Evolutionary conservation across 2,888 invertebrate genomes (phyloP).

Genomic region (Notocelia uddmanniana): DNA sequence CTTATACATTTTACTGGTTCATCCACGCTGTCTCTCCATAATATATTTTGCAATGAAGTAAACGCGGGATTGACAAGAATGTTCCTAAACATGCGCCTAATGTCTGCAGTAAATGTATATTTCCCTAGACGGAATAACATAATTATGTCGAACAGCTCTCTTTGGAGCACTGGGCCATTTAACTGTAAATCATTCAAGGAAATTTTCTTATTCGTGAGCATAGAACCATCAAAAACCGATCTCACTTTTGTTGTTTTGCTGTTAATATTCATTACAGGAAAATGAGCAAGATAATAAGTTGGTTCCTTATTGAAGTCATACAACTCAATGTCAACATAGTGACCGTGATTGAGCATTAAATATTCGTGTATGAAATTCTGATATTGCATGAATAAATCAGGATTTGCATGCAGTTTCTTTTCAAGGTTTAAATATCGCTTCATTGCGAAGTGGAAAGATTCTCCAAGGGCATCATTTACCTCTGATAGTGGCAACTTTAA

Average conservation of each 20-base stretch:
- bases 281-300: conserved; percentile 1
- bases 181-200: conserved; percentile 10
- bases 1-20: conserved; percentile 42
- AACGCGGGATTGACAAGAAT: background rate
- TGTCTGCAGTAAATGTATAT: conserved; percentile 15
- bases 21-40: conserved; percentile 27
- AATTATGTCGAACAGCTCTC: conserved; percentile 16
- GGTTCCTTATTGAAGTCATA: conserved; percentile 5
- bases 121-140: conserved; percentile 12
- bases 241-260: conserved; percentile 9
- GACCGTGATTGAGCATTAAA: background rate
- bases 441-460: conserved; percentile 48
- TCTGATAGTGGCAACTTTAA: conserved; percentile 35
- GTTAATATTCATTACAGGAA: background rate
- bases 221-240: conserved; percentile 9
- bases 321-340: conserved; percentile 5
- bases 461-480: conserved; percentile 36
- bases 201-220: conserved; percentile 14
- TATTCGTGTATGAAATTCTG: conserved; percentile 41
- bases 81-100: conserved; percentile 21
- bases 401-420: conserved; percentile 40
- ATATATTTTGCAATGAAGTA: conserved; percentile 19
- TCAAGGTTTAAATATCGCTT: conserved; percentile 49
- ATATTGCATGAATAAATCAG: conserved; percentile 26
- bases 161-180: background rate